Conservation (phyloP, 1,140 invertebrate genomes). For the Phymorhynchus buccinoides region DNA sequence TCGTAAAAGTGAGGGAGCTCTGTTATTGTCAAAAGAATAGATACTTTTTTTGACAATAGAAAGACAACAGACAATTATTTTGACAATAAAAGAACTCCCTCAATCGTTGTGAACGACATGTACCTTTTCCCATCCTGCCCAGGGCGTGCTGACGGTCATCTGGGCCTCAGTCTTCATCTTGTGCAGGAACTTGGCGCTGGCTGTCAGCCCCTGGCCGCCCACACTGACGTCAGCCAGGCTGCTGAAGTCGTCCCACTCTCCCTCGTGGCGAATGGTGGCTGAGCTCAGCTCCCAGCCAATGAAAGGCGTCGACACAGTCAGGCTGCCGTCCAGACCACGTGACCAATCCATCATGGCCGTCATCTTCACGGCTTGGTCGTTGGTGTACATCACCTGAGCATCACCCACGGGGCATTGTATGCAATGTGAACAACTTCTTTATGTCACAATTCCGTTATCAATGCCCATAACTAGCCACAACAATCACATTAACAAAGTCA, state of each 20-base stretch:
- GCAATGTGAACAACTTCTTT: too few relatives aligned
- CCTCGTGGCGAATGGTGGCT: conserved; percentile 23
- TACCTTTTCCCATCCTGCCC: conserved; percentile 13
- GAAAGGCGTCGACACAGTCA: conserved; percentile 36
- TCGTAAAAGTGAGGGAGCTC: too few relatives aligned
- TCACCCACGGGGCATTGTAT: too few relatives aligned
- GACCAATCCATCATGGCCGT: conserved; percentile 29
- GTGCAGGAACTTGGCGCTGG: conserved; percentile 8
- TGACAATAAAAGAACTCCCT: neutral
- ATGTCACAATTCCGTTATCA: too few relatives aligned
- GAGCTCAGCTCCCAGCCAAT: conserved; percentile 25
- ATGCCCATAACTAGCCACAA: too few relatives aligned
- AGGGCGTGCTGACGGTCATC: neutral
- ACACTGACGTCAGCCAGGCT: conserved; percentile 27
- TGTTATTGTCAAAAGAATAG: too few relatives aligned
- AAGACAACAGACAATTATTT: neutral
- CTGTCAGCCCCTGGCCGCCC: conserved; percentile 8
- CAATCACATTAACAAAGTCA: too few relatives aligned
- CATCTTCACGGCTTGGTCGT: conserved; percentile 24
- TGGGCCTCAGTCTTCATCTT: conserved; percentile 12
- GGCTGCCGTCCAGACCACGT: conserved; percentile 25
- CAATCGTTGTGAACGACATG: neutral
- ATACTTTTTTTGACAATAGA: too few relatives aligned
- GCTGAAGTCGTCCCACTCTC: conserved; percentile 27
- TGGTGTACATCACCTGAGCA: conserved; percentile 21